phyloP scores from a whole-genome alignment of 2,113 vertebrate genomes.

The Gymnorhina tibicen region DNA sequence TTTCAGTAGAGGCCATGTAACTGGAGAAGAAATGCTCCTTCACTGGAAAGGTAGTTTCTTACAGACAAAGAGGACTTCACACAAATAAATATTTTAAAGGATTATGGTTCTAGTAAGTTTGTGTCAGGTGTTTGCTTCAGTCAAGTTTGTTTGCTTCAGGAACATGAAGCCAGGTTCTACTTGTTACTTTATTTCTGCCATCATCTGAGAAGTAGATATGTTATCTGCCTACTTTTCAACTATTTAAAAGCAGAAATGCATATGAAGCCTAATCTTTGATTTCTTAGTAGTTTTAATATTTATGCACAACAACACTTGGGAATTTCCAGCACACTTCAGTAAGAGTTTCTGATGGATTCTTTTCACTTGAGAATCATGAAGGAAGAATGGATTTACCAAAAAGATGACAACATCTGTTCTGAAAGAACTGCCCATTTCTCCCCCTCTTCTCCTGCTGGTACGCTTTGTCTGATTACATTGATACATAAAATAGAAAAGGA shows the following conservation, averaged over 20 bases:
- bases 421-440: background rate
- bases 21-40: background rate
- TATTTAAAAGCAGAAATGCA: background rate
- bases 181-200: background rate
- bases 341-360: background rate
- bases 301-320: background rate
- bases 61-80: background rate
- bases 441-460: background rate
- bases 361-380: background rate
- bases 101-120: background rate
- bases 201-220: background rate
- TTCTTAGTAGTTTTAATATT: background rate
- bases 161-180: background rate
- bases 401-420: background rate
- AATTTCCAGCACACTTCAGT: background rate
- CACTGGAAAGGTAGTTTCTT: background rate
- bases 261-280: background rate
- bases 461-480: background rate
- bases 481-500: background rate
- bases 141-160: too few species aligned
- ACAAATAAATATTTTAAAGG: background rate
- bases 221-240: background rate
- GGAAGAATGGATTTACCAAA: background rate
- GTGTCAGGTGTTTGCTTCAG: too few species aligned
- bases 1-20: background rate